Percentiles rank a stretch among this genome's conserved stretches.
These are phyloP conservation scores for Psilopogon haemacephalus DNA, from an alignment of 2,113 vertebrate genomes.

Conservation along the genomic window DNA sequence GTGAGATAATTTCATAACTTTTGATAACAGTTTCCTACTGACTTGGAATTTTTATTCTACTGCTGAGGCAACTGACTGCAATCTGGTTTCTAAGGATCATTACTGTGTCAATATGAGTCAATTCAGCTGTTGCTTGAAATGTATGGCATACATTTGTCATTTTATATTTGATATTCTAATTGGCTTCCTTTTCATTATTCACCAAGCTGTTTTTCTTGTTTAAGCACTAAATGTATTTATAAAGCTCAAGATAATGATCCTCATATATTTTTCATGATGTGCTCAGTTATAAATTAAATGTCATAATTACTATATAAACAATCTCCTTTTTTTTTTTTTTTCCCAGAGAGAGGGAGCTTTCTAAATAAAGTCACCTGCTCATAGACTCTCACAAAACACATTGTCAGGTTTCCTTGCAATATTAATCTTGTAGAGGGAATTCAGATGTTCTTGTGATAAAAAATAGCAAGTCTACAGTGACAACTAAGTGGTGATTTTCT, in stretches of 20 bases:
- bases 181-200: background rate
- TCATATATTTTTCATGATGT: background rate
- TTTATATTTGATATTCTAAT: background rate
- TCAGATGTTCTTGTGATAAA: constrained; percentile 4
- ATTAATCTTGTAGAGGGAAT: constrained; percentile 22
- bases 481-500: constrained; percentile 5
- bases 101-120: constrained; percentile 10
- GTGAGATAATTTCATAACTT: background rate
- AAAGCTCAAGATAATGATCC: background rate
- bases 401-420: background rate
- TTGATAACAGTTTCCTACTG: background rate
- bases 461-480: constrained; percentile 3
- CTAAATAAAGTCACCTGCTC: background rate
- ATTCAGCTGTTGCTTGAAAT: constrained; percentile 31
- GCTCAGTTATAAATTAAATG: background rate
- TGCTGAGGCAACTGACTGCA: constrained; percentile 32
- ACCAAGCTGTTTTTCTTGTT: background rate
- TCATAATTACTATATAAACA: background rate
- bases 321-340: background rate
- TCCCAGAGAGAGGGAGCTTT: background rate
- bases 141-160: background rate
- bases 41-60: background rate
- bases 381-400: background rate
- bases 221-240: background rate
- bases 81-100: background rate